Conservation (phyloP, 2,888 invertebrate genomes). For the Epinotia ramella region DNA sequence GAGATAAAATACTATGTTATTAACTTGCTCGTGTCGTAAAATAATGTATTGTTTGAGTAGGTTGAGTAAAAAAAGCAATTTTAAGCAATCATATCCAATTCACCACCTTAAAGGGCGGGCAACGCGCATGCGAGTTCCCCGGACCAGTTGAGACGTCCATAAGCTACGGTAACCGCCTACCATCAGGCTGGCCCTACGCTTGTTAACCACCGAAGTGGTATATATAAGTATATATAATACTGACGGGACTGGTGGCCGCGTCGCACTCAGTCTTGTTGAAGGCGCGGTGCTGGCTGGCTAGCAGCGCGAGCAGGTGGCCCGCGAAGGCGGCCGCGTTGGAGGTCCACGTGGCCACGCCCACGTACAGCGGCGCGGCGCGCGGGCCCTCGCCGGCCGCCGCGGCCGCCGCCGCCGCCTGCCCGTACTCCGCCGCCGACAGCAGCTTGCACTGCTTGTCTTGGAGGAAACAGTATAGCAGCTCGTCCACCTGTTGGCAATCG, state of each 20-base stretch:
- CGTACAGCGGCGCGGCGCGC: conserved; percentile 83
- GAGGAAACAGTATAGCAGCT: conserved; percentile 92
- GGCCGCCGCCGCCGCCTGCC: conserved; percentile 53
- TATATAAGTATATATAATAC: conserved; percentile 35
- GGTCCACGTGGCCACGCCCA: conserved; percentile 84
- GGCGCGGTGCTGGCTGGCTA: conserved; percentile 80
- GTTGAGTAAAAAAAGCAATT: too few species aligned
- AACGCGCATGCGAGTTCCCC: too few species aligned
- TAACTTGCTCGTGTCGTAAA: too few species aligned
- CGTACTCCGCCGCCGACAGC: conserved; percentile 82
- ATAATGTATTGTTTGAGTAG: too few species aligned
- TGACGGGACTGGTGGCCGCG: conserved; percentile 55
- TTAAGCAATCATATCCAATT: too few species aligned
- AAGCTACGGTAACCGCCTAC: background rate
- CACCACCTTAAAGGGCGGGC: too few species aligned
- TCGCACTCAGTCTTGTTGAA: conserved; percentile 60
- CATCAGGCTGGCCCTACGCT: background rate
- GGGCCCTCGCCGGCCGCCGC: conserved; percentile 51
- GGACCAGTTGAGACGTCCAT: too few species aligned
- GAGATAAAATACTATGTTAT: too few species aligned
- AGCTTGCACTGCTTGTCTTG: conserved; percentile 89
- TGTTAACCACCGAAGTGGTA: too few species aligned
- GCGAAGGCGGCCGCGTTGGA: conserved; percentile 85
- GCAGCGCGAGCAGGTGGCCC: conserved; percentile 86
- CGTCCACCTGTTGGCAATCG: conserved; percentile 84